Evolutionary conservation across 2,113 vertebrate species (phyloP), one percentile per base, ranked within the genome.

Genomic region (Equus quagga): DNA sequence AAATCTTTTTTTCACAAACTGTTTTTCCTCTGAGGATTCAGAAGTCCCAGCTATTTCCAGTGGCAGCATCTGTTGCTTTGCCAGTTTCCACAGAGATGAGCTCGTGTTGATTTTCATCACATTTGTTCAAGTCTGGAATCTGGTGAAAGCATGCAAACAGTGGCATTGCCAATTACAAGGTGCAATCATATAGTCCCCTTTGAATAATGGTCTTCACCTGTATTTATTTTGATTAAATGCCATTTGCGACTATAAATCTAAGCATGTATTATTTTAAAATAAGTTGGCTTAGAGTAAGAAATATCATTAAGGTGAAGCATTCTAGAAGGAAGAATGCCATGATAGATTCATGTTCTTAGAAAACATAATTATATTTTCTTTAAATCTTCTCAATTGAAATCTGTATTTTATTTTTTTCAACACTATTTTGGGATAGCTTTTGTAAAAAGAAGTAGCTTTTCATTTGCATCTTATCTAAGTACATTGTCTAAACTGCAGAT

Each of bases 1-100:
- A 96, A 67, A 76, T 84, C 23, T 69, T 80, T 89, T 79, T 67
- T 60, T n/a, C 46, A 41, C 92, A 94, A 96, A 90, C 91, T 97
- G 76, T 95, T 98, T 97, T 96, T 95, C 67, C 91, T 92, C 62
- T 88, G 56, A 92, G 94, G 92, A 95, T 89, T 93, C 91, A 93
- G 62, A 95, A 97, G 96, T 78, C 76, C 88, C 87, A 96, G 94
- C 96, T 97, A 96, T 98, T 98, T 97, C 95, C 92, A 96, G 96
- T 90, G 96, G 95, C 81, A 97, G 91, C 96, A 98, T 98, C 97
- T 98, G 97, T 91, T 95, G 79, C 95, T 97, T 96, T 95, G 56
- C 95, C 97, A 98, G 95, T 98, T 98, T 97, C 97, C 96, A 98
- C 97, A 98, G 97, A 96, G 97, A 97, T 97, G 96, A 97, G 90